Conservation (phyloP, 1,140 invertebrate genomes). For the Leptestheria dahalacensis region DNA sequence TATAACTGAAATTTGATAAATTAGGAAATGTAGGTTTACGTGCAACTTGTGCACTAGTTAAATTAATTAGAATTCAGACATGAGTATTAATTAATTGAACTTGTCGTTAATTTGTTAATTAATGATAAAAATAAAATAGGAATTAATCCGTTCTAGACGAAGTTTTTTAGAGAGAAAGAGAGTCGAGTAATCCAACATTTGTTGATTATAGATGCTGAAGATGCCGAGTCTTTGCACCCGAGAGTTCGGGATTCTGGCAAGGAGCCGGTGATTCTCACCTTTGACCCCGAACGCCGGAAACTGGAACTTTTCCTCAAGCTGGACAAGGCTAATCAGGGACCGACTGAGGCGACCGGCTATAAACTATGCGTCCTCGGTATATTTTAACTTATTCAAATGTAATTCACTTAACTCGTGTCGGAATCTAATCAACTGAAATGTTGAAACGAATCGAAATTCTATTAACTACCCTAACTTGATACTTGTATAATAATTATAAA, state of each 20-base stretch:
- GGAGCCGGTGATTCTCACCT: constrained; percentile 17
- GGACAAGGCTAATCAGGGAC: constrained; percentile 20
- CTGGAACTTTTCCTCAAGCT: constrained; percentile 18
- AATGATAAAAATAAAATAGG: too few relatives aligned
- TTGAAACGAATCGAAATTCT: too few relatives aligned
- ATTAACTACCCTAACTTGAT: too few relatives aligned
- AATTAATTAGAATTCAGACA: background rate
- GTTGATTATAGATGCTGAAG: too few relatives aligned
- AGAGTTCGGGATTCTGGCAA: background rate
- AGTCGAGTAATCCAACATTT: too few relatives aligned
- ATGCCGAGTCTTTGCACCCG: background rate
- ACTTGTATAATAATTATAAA: too few relatives aligned
- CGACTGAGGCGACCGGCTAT: constrained; percentile 21
- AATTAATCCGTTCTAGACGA: too few relatives aligned
- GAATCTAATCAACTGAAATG: too few relatives aligned
- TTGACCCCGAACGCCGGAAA: constrained; percentile 11
- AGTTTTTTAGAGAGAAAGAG: too few relatives aligned
- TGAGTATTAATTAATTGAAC: background rate
- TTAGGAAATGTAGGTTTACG: too few relatives aligned
- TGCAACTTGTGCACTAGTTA: background rate
- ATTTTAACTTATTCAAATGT: background rate
- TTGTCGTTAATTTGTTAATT: background rate
- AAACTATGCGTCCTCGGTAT: constrained; percentile 17
- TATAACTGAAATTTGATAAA: too few relatives aligned
- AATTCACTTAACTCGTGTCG: too few relatives aligned